Evolutionary conservation across 2,797 vertebrate species (phyloP).

Genomic region (Momotus momota): DNA sequence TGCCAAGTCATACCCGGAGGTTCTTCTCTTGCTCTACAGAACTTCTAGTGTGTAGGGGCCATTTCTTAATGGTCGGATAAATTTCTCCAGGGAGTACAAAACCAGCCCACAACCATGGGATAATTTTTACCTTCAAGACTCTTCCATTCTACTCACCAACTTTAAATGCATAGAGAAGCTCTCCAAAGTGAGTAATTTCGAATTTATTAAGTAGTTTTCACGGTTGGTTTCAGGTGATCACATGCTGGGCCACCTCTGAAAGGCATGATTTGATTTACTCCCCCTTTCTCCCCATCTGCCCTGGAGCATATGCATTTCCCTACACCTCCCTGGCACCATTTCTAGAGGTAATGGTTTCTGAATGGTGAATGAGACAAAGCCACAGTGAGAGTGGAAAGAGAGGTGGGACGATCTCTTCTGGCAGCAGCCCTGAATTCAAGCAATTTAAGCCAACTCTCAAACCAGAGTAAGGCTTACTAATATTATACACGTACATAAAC

Average conservation of each 20-base stretch:
- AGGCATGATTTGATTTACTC: not conserved
- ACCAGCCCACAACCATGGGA: not conserved
- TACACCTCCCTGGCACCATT: not conserved
- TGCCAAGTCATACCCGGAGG: not conserved
- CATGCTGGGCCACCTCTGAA: not conserved
- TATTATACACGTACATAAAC: not conserved
- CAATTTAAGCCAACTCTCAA: not conserved
- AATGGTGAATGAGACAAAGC: not conserved
- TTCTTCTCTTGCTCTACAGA: not conserved
- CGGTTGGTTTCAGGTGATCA: not conserved
- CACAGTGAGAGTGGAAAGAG: not conserved
- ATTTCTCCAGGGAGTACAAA: not conserved
- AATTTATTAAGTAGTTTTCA: not conserved
- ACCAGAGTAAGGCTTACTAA: not conserved
- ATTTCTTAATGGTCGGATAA: not conserved
- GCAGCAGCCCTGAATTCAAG: not conserved
- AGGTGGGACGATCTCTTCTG: not conserved
- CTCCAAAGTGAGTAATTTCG: not conserved
- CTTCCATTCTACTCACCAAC: not conserved
- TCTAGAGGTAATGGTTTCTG: not conserved
- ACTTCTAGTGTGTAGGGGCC: not conserved
- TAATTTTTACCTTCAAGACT: not conserved
- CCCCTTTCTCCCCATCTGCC: not conserved
- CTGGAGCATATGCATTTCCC: not conserved
- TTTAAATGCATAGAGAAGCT: not conserved